phyloP scores from a whole-genome alignment of 2,113 vertebrate genomes.

The Rynchops niger region DNA sequence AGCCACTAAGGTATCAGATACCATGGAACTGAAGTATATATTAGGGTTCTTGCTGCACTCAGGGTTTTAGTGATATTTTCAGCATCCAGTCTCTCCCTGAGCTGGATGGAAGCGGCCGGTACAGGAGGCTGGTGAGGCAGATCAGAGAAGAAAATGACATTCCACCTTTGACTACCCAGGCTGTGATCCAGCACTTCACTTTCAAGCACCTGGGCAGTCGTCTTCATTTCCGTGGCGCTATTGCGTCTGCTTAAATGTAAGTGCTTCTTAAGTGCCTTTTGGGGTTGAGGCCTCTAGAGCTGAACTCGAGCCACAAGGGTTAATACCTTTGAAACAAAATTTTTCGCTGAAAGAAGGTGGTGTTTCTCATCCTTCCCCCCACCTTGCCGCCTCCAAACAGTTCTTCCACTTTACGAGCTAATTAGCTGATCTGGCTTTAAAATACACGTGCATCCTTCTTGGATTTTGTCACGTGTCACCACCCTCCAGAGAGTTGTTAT shows the following conservation, averaged over 20 bases:
- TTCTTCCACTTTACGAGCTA: not conserved
- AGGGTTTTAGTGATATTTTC: not conserved
- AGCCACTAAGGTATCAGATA: not conserved
- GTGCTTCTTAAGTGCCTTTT: not conserved
- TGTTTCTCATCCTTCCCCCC: not conserved
- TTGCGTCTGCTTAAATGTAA: not conserved
- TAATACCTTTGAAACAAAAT: not conserved
- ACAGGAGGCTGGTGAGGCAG: not conserved
- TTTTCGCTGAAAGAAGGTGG: not conserved
- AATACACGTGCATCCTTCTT: constrained; percentile 21
- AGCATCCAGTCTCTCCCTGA: not conserved
- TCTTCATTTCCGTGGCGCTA: not conserved
- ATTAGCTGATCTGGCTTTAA: constrained; percentile 36
- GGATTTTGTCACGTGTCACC: constrained; percentile 21
- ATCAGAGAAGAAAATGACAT: not conserved
- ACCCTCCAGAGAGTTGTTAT: not conserved
- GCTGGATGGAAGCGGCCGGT: not conserved
- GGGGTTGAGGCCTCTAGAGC: not conserved
- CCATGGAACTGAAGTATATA: fast-evolving
- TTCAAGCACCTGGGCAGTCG: not conserved
- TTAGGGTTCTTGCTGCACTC: not conserved
- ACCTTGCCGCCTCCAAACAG: not conserved
- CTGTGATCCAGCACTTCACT: not conserved
- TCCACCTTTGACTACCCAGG: not conserved
- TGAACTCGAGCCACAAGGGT: not conserved